A percentile compares a stretch with the other conserved stretches of the same genome.
These are phyloP conservation scores for Gouania willdenowi DNA, from an alignment of 2,797 vertebrate species.

Conservation along the genomic window DNA sequence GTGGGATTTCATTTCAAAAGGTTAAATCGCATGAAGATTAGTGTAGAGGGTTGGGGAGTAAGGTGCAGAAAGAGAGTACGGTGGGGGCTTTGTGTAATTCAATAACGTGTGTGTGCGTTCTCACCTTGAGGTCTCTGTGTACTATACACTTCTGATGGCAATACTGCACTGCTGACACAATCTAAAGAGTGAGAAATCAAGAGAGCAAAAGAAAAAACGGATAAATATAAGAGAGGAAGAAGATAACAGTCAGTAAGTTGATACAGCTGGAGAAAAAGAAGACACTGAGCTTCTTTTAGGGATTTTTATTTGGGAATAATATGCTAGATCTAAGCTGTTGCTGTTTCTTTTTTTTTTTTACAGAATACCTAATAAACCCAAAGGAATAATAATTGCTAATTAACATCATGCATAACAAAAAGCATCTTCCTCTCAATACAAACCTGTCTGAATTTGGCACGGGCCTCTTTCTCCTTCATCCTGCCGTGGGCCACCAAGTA, in stretches of 20 bases:
- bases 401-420: too few relatives aligned
- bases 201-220: not conserved
- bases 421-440: conserved; percentile 11
- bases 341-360: too few relatives aligned
- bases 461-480: conserved; percentile 99
- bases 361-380: too few relatives aligned
- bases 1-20: conserved; percentile 19
- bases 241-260: too few relatives aligned
- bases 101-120: conserved; percentile 24
- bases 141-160: conserved; percentile 97
- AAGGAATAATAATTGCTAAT: too few relatives aligned
- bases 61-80: not conserved
- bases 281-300: too few relatives aligned
- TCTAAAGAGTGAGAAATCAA: conserved; percentile 66
- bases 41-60: not conserved
- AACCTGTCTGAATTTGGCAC: conserved; percentile 99
- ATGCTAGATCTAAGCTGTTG: too few relatives aligned
- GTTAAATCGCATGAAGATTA: conserved; percentile 24
- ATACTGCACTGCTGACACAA: conserved; percentile 96
- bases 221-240: too few relatives aligned
- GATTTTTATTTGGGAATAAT: too few relatives aligned
- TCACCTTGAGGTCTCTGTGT: conserved; percentile 94
- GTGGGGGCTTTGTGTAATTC: not conserved
- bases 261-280: too few relatives aligned
- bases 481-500: conserved; percentile 98